phyloP scores from a whole-genome alignment of 2,797 vertebrate species.

The Hydrophis major region DNA sequence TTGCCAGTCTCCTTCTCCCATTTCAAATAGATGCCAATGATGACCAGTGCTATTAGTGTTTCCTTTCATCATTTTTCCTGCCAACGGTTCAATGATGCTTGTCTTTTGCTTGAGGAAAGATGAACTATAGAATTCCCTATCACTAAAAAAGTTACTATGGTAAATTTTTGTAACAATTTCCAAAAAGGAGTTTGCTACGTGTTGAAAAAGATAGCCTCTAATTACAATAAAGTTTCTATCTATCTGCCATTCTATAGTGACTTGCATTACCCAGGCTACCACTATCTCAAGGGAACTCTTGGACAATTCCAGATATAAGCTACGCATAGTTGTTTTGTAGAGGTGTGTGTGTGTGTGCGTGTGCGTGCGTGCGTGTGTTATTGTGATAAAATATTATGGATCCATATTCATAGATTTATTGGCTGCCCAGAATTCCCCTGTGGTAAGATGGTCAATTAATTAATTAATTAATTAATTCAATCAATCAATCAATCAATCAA shows the following conservation, averaged over 20 bases:
- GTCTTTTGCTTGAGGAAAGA: background rate
- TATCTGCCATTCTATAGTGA: background rate
- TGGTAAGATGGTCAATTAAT: background rate
- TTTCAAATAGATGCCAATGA: background rate
- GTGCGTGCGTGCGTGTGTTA: no score
- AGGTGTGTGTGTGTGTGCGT: no score
- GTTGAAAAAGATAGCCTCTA: background rate
- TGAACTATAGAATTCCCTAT: background rate
- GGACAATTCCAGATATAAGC: background rate
- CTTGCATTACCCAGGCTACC: background rate
- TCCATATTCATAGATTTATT: background rate
- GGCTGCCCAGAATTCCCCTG: background rate
- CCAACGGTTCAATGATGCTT: background rate
- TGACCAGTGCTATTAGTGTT: background rate
- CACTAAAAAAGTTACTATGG: background rate
- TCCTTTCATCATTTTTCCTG: background rate
- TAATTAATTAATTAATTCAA: no score
- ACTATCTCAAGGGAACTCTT: background rate
- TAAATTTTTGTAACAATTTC: background rate
- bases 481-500: background rate
- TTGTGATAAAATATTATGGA: no score
- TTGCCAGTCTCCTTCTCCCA: background rate
- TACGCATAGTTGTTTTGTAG: background rate
- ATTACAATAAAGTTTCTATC: background rate
- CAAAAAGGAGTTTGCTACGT: background rate